Evolutionary conservation across 2,113 vertebrate species (phyloP), one percentile per base, ranked within the genome.

Genomic region (Ranitomeya variabilis): DNA sequence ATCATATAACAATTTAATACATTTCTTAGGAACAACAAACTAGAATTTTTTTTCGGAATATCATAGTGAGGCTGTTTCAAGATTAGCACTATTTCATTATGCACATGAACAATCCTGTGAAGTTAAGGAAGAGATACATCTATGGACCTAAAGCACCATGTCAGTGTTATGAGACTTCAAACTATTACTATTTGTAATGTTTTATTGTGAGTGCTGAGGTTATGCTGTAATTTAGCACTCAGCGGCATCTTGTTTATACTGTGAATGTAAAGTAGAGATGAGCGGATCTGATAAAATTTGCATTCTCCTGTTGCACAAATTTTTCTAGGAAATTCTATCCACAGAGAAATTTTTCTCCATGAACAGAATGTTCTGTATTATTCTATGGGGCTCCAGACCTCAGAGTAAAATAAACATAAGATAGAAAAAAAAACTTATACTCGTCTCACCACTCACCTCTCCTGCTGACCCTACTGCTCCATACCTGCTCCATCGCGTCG

Each of bases 141-240:
- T 55, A 57, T 57, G 12, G n/a, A 80, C n/a, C 26, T n/a, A 57
- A 26, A 57, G n/a, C 51, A 57, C 52, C 77, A 80, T 26, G n/a
- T 80, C n/a, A 80, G 54, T 80, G 77, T 79, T 79, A 52, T 80
- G 57, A 80, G 54, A 80, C 13, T 57, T 57, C 11, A 80, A 55
- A 57, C n/a, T 52, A 45, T 45, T 45, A 45, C 37, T 23, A 23
- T 26, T n/a, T 23, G 12, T 23, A 71, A n/a, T 71, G n/a, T 71
- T 71, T 71, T 23, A 71, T 12, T 71, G 67, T 71, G 37, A 45
- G 37, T 5, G 5, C 37, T 5, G n/a, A 71, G 67, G n/a, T 71
- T 71, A 71, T 71, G 16, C 45, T 57, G 52, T 54, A 57, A 80
- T 23, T 80, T 80, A 80, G 77, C 77, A 23, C 77, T 23, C 54